Evolutionary conservation across 2,888 invertebrate species (phyloP), one percentile per base, ranked within the genome.

Genomic region (Eupeodes latifasciatus): DNA sequence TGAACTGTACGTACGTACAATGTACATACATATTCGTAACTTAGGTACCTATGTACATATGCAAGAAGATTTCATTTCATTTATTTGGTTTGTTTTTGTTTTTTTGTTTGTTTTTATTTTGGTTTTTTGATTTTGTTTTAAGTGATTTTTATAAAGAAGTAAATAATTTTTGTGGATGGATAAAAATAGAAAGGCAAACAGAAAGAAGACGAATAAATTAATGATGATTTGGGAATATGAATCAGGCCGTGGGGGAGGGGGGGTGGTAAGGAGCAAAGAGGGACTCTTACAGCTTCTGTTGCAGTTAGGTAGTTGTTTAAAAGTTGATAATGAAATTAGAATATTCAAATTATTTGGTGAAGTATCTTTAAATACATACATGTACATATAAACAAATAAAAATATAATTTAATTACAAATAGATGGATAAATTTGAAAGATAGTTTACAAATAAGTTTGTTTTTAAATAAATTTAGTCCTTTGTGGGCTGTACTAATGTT

Each of bases 111-210:
- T 77, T 40, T 19, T 27, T 72, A 5, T 55, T n/a, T 53, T 53
- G 36, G n/a, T 36, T 69, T 4, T 59, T 16, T 62, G 53, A 71
- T 57, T 69, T 57, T 72, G 19, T 67, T 64, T 34, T 72, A 71
- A 55, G 14, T 71, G 62, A 57, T 53, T 71, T 66, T 74, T 75
- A 55, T 64, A 51, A 66, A 72, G 36, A 66, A 72, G 36, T 16
- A 64, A 83, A 83, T 53, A 66, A 83, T 49, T 76, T 64, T 76
- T 44, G 64, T 71, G 72, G 57, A 49, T 12, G 61, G 53, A 61
- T 76, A 76, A 76, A 87, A 87, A 87, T 80, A 84, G 80, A 87
- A 76, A 77, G 67, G 59, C 75, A 79, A 49, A 62, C 59, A 49
- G 49, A 36, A 61, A 74, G 59, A 59, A 47, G 59, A 47, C 47